Conservation (phyloP, 2,797 vertebrate species). For the Lacerta viridis region DNA sequence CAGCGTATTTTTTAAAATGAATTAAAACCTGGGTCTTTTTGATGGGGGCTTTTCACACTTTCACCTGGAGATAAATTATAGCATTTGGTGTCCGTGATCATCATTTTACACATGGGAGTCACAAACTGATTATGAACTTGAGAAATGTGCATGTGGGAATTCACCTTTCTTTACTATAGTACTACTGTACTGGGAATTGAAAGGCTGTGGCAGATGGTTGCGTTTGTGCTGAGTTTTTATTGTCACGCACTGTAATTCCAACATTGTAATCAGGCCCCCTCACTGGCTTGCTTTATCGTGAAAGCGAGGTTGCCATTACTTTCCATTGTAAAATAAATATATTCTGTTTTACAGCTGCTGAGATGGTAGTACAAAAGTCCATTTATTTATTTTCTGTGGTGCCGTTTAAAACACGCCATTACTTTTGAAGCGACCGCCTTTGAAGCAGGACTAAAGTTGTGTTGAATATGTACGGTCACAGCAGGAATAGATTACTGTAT, state of each 20-base stretch:
- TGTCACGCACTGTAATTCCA: conserved; percentile 46
- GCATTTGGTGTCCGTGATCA: neutral
- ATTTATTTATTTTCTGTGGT: conserved; percentile 62
- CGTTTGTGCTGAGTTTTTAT: conserved; percentile 22
- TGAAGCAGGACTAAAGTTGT: conserved; percentile 68
- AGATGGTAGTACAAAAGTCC: conserved; percentile 66
- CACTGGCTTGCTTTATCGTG: conserved; percentile 60
- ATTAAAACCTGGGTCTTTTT: neutral
- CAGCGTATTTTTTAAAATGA: neutral
- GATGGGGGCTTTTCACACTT: neutral
- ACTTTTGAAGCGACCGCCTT: conserved; percentile 66
- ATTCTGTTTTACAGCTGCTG: conserved; percentile 60
- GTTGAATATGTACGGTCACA: conserved; percentile 61
- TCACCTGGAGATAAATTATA: neutral
- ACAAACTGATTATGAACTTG: neutral
- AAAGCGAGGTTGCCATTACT: conserved; percentile 57
- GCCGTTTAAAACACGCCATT: conserved; percentile 70
- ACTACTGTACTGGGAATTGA: conserved; percentile 4
- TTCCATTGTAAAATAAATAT: conserved; percentile 53
- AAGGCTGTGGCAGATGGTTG: conserved; percentile 47
- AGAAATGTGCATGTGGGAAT: neutral
- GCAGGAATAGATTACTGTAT: conserved; percentile 64
- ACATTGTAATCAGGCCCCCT: conserved; percentile 51
- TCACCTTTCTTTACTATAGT: neutral
- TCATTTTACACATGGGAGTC: neutral